Conservation (phyloP, 2,797 vertebrate genomes). For the Morus bassanus region DNA sequence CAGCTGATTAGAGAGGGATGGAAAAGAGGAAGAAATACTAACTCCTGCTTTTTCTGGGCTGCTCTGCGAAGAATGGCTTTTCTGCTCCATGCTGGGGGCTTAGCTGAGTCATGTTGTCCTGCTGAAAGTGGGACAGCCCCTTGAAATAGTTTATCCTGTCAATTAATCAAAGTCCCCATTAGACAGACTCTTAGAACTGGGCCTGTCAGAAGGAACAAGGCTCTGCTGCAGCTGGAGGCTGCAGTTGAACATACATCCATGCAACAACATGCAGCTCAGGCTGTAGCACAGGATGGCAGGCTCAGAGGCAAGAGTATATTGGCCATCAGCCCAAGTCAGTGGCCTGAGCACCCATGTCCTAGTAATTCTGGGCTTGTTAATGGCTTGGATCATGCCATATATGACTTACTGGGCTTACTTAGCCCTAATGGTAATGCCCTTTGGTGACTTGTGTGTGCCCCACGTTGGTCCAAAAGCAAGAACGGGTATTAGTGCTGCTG, state of each 20-base stretch:
- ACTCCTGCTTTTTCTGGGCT: not conserved
- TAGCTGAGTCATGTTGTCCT: not conserved
- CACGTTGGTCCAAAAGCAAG: not conserved
- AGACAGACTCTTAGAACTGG: not conserved
- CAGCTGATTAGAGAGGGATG: not conserved
- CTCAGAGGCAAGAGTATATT: not conserved
- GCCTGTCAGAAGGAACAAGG: not conserved
- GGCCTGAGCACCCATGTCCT: not conserved
- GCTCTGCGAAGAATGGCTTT: not conserved
- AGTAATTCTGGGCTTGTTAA: not conserved
- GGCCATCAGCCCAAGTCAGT: not conserved
- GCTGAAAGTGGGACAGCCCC: not conserved
- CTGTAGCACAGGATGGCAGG: not conserved
- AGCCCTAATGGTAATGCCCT: not conserved
- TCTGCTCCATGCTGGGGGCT: not conserved
- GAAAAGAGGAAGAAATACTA: not conserved
- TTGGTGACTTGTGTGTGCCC: not conserved
- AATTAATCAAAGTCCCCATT: not conserved
- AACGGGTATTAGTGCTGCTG: not conserved
- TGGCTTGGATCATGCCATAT: not conserved
- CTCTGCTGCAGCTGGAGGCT: not conserved
- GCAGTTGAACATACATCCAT: not conserved
- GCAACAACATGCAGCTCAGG: not conserved
- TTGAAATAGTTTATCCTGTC: not conserved
- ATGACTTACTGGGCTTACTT: not conserved